A percentile compares a stretch with the other conserved stretches of the same genome.
phyloP scores from a whole-genome alignment of 2,113 vertebrate genomes.

The Phalacrocorax pelagicus region DNA sequence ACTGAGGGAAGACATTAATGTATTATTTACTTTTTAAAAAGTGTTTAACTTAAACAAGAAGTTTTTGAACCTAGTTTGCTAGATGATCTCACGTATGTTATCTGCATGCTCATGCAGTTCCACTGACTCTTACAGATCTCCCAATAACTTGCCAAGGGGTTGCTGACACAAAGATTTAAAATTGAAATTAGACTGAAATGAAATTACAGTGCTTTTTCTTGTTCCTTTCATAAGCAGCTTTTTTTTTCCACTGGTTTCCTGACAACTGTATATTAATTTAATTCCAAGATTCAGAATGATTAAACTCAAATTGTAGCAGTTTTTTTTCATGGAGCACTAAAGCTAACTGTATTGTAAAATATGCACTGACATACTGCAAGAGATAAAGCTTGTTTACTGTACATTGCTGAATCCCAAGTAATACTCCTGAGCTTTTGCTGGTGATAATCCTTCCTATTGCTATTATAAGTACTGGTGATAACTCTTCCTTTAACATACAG shows the following conservation, averaged over 20 bases:
- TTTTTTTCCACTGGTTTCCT: neutral
- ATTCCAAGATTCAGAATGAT: conserved; percentile 31
- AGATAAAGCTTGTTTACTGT: conserved; percentile 50
- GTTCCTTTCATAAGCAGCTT: neutral
- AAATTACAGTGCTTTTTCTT: neutral
- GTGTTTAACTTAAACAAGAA: neutral
- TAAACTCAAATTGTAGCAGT: conserved; percentile 17
- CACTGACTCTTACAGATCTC: neutral
- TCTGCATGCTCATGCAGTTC: neutral
- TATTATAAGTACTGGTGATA: conserved; percentile 6
- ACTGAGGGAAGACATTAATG: neutral
- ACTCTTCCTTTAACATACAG: conserved; percentile 7
- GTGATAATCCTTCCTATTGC: conserved; percentile 25
- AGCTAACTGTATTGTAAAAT: neutral
- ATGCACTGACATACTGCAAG: conserved; percentile 17
- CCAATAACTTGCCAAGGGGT: neutral
- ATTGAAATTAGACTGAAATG: neutral
- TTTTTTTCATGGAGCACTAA: neutral
- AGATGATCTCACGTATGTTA: neutral
- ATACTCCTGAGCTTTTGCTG: conserved; percentile 27
- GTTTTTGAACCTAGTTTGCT: neutral
- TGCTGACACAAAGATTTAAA: neutral
- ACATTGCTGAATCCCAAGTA: conserved; percentile 36
- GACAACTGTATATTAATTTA: conserved; percentile 32
- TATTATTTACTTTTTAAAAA: neutral